These are phyloP conservation scores for Pseudonaja textilis DNA, from an alignment of 2,113 vertebrate species.

Conservation along the genomic window DNA sequence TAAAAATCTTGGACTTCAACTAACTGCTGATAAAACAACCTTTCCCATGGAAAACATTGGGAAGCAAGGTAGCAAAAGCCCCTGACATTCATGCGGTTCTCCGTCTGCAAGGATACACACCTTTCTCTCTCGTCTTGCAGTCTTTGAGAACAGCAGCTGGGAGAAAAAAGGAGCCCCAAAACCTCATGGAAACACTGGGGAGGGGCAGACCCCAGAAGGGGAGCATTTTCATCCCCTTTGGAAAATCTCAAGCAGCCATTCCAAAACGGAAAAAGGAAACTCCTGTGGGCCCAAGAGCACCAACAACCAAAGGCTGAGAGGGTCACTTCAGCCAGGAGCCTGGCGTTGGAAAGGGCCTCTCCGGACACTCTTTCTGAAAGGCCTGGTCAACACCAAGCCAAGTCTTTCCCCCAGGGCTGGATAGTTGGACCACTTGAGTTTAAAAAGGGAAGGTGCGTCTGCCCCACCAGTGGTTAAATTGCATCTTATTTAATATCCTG, in stretches of 20 bases:
- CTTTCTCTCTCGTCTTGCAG: neutral
- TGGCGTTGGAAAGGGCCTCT: neutral
- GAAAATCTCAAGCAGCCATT: neutral
- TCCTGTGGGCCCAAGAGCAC: neutral
- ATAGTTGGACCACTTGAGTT: neutral
- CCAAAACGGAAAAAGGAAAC: neutral
- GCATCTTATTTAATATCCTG: neutral
- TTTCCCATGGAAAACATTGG: neutral
- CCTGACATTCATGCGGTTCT: neutral
- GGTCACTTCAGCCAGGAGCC: neutral
- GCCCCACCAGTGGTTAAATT: neutral
- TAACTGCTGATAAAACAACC: neutral
- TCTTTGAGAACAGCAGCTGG: neutral
- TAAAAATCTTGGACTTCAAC: neutral
- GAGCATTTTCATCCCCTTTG: neutral
- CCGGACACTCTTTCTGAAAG: neutral
- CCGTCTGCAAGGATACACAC: neutral
- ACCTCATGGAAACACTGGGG: neutral
- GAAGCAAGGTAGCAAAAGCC: neutral
- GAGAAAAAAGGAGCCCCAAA: neutral
- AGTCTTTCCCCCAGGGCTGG: neutral
- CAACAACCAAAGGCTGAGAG: neutral
- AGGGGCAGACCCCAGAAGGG: neutral
- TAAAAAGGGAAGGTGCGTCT: neutral
- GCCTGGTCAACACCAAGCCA: neutral